Percentiles rank a stretch among this genome's conserved stretches.
Conservation (phyloP, 2,113 vertebrate species). For the Brienomyrus brachyistius region DNA sequence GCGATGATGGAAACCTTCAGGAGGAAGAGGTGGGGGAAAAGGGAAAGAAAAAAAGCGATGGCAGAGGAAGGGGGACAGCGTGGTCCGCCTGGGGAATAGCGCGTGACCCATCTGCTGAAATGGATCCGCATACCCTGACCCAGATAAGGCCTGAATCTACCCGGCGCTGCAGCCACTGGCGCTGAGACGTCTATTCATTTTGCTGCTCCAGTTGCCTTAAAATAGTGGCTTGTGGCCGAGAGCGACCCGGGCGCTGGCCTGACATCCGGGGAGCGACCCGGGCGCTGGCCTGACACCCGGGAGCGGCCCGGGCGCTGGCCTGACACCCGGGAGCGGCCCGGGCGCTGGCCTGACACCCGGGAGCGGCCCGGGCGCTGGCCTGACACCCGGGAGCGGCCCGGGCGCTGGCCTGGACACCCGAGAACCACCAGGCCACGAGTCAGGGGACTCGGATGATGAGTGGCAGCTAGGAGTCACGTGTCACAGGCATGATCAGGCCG, state of each 20-base stretch:
- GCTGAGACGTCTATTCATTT: conserved; percentile 64
- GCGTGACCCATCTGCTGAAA: conserved; percentile 70
- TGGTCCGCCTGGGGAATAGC: conserved; percentile 65
- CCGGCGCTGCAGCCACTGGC: conserved; percentile 41
- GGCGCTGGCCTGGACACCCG: conserved; percentile 43
- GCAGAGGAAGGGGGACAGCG: conserved; percentile 54
- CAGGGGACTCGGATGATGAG: conserved; percentile 24
- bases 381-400: conserved; percentile 30
- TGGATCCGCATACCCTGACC: conserved; percentile 72
- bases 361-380: conserved; percentile 30
- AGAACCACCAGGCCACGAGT: conserved; percentile 22
- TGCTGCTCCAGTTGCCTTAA: conserved; percentile 57
- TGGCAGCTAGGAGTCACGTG: conserved; percentile 27
- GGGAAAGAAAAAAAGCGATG: conserved; percentile 31
- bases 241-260: conserved; percentile 37
- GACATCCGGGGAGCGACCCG: conserved; percentile 37
- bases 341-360: conserved; percentile 43
- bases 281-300: too few species aligned
- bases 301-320: not conserved
- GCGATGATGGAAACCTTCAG: conserved; percentile 41
- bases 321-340: conserved; percentile 31
- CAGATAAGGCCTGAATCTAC: conserved; percentile 59
- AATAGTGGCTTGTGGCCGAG: conserved; percentile 60
- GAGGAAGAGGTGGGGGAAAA: conserved; percentile 33
- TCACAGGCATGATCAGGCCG: not conserved